phyloP scores from a whole-genome alignment of 2,113 vertebrate species.

The Siphamia tubifer region DNA sequence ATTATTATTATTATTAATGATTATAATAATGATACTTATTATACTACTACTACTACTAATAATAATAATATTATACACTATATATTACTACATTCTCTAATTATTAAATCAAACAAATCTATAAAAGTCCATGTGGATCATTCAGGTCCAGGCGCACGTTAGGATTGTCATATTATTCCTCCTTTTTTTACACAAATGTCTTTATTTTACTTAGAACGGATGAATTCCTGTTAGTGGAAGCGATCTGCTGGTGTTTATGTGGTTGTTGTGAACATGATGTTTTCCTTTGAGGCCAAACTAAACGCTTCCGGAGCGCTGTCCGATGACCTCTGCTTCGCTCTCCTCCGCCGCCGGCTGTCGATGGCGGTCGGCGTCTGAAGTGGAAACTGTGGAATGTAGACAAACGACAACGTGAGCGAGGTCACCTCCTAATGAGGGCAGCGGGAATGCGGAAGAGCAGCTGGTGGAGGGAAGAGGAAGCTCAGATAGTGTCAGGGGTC shows the following conservation, averaged over 20 bases:
- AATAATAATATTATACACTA: too few relatives aligned
- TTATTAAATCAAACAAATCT: too few relatives aligned
- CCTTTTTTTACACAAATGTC: too few relatives aligned
- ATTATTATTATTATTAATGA: too few relatives aligned
- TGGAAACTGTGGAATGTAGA: constrained; percentile 61
- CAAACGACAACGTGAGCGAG: constrained; percentile 36
- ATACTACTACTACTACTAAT: too few relatives aligned
- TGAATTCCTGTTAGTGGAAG: background rate
- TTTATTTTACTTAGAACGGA: too few relatives aligned
- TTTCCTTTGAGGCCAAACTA: background rate
- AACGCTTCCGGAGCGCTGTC: background rate
- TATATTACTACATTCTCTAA: too few relatives aligned
- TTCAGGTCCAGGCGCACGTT: too few relatives aligned
- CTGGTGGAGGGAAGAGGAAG: background rate
- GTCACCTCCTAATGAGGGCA: constrained; percentile 64
- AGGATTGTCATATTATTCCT: too few relatives aligned
- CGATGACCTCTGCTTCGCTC: constrained; percentile 14
- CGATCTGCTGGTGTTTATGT: background rate
- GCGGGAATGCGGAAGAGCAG: constrained; percentile 55
- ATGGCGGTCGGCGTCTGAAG: constrained; percentile 34
- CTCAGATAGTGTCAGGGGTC: constrained; percentile 7
- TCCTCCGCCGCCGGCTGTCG: constrained; percentile 7
- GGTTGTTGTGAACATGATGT: background rate
- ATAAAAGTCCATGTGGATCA: too few relatives aligned
- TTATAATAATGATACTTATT: too few relatives aligned